Evolutionary conservation across 2,888 invertebrate species (phyloP), one percentile per base, ranked within the genome.

Genomic region (Sicus ferrugineus): DNA sequence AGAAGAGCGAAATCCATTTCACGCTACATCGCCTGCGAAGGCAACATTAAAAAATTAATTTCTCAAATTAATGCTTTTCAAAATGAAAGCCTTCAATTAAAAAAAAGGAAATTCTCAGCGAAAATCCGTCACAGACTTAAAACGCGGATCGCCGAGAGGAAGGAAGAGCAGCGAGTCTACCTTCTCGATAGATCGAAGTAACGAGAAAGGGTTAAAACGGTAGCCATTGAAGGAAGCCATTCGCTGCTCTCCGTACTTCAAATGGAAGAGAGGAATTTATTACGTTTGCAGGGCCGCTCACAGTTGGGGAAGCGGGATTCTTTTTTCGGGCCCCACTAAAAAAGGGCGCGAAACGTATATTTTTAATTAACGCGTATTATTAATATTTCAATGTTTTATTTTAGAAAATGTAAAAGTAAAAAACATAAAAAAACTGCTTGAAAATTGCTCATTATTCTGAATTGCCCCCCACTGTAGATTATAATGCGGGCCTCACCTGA

Each of bases 21-120:
- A 67, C 67, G 67, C 67, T 59, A 67, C 67, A 67, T 67, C 59
- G 67, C 59, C 67, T 59, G 48, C 54, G 42, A 67, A 34, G 48
- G 48, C 28, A 67, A 46, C 58, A 59, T 66, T 56, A 58, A 66
- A 66, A n/a, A 56, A 58, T 30, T 67, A 59, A 67, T 67, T 66
- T 65, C 28, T 54, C 19, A 65, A 65, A 54, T 65, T 21, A 65
- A 42, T 50, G 59, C 59, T 59, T 19, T 61, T 23, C 61, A 42
- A 38, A 42, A 61, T 61, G 42, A 42, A 42, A 61, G 42, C 1
- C 64, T 64, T 64, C 31, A 21, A n/a, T 50, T 48, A 23, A 50
- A 50, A 59, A 58, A 52, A 21, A 21, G 14, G 14, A n/a, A 50
- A 31, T 31, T 64, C 14, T 11, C 19, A 38, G 23, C 23, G 61